Evolutionary conservation across 2,888 invertebrate species (phyloP).

Genomic region (Flexamia atlantica): DNA sequence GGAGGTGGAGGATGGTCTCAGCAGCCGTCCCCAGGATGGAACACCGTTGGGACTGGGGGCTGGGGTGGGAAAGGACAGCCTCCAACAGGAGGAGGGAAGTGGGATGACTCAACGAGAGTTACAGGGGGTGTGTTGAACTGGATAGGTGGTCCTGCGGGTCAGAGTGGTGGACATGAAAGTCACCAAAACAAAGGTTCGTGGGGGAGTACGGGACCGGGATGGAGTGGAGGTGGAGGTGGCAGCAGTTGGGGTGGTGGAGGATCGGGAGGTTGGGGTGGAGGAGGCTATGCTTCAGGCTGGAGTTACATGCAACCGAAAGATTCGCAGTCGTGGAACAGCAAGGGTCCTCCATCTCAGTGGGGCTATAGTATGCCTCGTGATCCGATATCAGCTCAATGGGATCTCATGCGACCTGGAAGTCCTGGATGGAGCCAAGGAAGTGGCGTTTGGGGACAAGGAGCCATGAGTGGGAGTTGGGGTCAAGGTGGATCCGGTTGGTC

Average conservation of each 20-base stretch:
- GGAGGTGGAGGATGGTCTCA: neutral
- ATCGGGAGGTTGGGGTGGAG: constrained; percentile 11
- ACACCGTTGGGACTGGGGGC: neutral
- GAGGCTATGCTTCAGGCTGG: constrained; percentile 58
- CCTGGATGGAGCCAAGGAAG: constrained; percentile 35
- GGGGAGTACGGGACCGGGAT: constrained; percentile 22
- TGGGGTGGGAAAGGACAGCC: constrained; percentile 37
- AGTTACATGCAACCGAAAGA: constrained; percentile 53
- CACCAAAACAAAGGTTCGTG: constrained; percentile 25
- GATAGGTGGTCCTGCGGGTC: constrained; percentile 42
- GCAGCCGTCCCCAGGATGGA: constrained; percentile 32
- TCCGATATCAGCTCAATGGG: constrained; percentile 61
- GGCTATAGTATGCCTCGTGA: constrained; percentile 56
- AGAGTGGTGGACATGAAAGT: constrained; percentile 58
- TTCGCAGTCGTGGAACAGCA: constrained; percentile 48
- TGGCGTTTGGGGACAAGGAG: constrained; percentile 36
- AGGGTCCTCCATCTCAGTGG: constrained; percentile 55
- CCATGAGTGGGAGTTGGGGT: constrained; percentile 15
- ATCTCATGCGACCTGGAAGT: constrained; percentile 46
- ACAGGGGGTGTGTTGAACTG: constrained; percentile 49
- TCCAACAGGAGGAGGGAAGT: constrained; percentile 47
- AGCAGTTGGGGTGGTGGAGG: constrained; percentile 25
- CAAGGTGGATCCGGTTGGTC: constrained; percentile 42
- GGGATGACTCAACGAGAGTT: constrained; percentile 36
- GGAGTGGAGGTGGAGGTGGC: constrained; percentile 27